Evolutionary conservation across 2,888 invertebrate species (phyloP).

Genomic region (Noctuana brunneofusca): DNA sequence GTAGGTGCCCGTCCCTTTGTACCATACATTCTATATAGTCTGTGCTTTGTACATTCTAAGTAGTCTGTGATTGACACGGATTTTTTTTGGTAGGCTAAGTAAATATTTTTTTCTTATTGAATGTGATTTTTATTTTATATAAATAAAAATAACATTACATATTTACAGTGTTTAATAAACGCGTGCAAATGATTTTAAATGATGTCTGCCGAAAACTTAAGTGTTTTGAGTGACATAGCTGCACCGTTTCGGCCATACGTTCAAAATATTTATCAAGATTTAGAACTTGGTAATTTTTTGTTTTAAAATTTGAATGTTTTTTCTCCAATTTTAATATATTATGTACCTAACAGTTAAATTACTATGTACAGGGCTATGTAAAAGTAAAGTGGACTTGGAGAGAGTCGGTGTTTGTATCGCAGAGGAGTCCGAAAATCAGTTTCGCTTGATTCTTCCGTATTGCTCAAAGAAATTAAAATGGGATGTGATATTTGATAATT

Average conservation of each 20-base stretch:
- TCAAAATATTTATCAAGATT: slow-evolving; percentile 69
- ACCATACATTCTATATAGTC: too few relatives aligned
- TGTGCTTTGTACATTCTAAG: too few relatives aligned
- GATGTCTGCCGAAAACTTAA: slow-evolving; percentile 57
- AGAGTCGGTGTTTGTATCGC: slow-evolving; percentile 58
- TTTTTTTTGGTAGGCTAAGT: too few relatives aligned
- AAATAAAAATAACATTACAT: too few relatives aligned
- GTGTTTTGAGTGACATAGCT: slow-evolving; percentile 64
- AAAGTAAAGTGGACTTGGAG: slow-evolving; percentile 75
- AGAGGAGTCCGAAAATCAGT: slow-evolving; percentile 77
- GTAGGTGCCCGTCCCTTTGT: too few relatives aligned
- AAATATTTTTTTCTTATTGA: too few relatives aligned
- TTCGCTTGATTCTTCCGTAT: slow-evolving; percentile 86
- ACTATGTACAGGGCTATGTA: slow-evolving; percentile 65
- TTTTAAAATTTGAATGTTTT: slow-evolving; percentile 12
- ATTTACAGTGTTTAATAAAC: too few relatives aligned
- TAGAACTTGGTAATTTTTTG: slow-evolving; percentile 62
- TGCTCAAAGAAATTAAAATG: slow-evolving; percentile 86
- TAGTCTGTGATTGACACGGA: too few relatives aligned
- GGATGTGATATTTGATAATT: slow-evolving; percentile 87
- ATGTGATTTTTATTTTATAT: too few relatives aligned
- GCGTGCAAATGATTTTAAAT: neutral
- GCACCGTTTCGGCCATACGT: slow-evolving; percentile 73
- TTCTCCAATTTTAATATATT: neutral
- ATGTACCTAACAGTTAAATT: neutral